phyloP scores from a whole-genome alignment of 2,113 vertebrate genomes.

The Austrofundulus limnaeus region DNA sequence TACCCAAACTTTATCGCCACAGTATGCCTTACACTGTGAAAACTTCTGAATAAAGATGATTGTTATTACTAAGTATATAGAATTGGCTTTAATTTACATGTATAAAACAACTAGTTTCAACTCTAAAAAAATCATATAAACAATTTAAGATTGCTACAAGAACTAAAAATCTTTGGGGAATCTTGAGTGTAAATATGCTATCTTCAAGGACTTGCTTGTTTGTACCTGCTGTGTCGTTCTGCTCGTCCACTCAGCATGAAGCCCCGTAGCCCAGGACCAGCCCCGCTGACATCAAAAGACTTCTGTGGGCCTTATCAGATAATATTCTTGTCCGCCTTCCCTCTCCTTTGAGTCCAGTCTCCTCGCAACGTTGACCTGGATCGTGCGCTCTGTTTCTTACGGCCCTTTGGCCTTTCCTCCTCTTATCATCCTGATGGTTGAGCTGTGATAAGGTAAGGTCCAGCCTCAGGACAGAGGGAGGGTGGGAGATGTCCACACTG shows the following conservation, averaged over 20 bases:
- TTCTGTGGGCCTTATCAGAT: slow-evolving; percentile 77
- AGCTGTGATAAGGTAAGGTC: slow-evolving; percentile 63
- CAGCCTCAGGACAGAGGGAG: slow-evolving; percentile 60
- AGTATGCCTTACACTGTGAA: not conserved
- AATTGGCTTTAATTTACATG: not conserved
- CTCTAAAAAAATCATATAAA: not conserved
- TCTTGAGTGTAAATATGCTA: slow-evolving; percentile 60
- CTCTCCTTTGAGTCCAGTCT: slow-evolving; percentile 65
- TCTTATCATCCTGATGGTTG: slow-evolving; percentile 74
- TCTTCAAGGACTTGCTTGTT: slow-evolving; percentile 77
- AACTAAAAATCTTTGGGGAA: slow-evolving; percentile 1
- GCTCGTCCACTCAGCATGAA: slow-evolving; percentile 79
- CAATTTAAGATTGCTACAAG: not conserved
- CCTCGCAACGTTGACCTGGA: slow-evolving; percentile 70
- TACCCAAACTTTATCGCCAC: not conserved
- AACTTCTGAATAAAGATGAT: not conserved
- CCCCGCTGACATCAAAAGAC: slow-evolving; percentile 78
- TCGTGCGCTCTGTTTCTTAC: slow-evolving; percentile 65
- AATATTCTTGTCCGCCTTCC: slow-evolving; percentile 70
- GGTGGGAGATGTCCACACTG: slow-evolving; percentile 59
- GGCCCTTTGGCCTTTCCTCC: slow-evolving; percentile 77
- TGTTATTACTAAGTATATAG: not conserved
- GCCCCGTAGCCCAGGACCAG: slow-evolving; percentile 78
- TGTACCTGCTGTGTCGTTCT: slow-evolving; percentile 79
- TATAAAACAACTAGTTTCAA: not conserved